Evolutionary conservation across 2,888 invertebrate species (phyloP), one percentile per base, ranked within the genome.

Genomic region (Volucella inflata): DNA sequence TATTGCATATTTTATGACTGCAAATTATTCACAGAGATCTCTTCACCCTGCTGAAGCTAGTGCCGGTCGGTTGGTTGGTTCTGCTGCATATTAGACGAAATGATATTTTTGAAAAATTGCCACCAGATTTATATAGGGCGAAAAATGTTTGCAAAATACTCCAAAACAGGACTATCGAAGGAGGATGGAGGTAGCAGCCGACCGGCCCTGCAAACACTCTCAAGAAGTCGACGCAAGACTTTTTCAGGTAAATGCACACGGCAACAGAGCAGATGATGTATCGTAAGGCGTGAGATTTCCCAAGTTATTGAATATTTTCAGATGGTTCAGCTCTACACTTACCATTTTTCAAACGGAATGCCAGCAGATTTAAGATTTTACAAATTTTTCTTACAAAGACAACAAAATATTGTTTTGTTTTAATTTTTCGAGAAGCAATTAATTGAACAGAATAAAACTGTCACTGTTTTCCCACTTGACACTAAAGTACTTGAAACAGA

Each of bases 1-100:
- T 91, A 91, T 92, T 91, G 91, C 90, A 91, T 91, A 91, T 91
- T 91, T 91, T 91, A 91, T 91, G 91, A 90, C 91, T 90, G 91
- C 90, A 92, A 92, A 91, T 91, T 91, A 91, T 91, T 91, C 91
- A 85, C 77, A 91, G 90, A 92, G 90, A 89, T 89, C 90, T 88
- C 88, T 88, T 88, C 71, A 42, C 87, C 88, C 88, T 88, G 87
- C 88, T 87, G 83, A 77, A 87, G 53, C 55, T 55, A 30, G 40
- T 55, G 30, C 50, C 16, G 46, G 62, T 11, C 57, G 50, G n/a
- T 53, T 62, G 16, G 48, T 42, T 77, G 72, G 65, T 17, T 53
- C 67, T 74, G 50, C 44, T 71, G 74, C 60, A 77, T 59, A 81
- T 80, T 17, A 64, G 76, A 72, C 68, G 76, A 81, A 81, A 81